A percentile compares a stretch with the other conserved stretches of the same genome.
Conservation (phyloP, 2,797 vertebrate species). For the Sebastes cheni region DNA sequence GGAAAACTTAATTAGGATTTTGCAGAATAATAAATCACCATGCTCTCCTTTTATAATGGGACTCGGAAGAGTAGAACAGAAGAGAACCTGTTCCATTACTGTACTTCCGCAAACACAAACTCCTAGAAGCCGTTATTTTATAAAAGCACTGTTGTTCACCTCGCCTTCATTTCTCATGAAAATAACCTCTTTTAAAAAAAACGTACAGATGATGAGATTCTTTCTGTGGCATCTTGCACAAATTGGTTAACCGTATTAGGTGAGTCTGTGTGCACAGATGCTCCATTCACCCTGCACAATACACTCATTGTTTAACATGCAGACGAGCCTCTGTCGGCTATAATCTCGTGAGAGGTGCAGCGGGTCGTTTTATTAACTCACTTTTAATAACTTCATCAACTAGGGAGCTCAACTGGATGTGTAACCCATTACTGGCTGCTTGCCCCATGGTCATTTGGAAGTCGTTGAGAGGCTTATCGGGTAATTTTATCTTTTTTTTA, state of each 20-base stretch:
- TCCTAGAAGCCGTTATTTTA: not conserved
- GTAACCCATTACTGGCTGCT: slow-evolving; percentile 2
- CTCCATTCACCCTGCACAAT: slow-evolving; percentile 21
- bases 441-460: not conserved
- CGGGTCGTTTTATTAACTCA: slow-evolving; percentile 30
- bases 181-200: not conserved
- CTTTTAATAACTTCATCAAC: slow-evolving; percentile 46
- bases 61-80: not conserved
- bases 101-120: not conserved
- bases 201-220: slow-evolving; percentile 10
- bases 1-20: not conserved
- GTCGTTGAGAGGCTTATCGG: not conserved
- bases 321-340: not conserved
- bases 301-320: slow-evolving; percentile 16
- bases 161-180: not conserved
- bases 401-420: slow-evolving; percentile 4
- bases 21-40: not conserved
- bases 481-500: slow-evolving; percentile 9
- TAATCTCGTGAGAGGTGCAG: slow-evolving; percentile 28
- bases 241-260: slow-evolving; percentile 31
- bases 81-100: not conserved
- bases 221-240: not conserved
- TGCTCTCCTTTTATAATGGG: not conserved
- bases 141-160: not conserved
- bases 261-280: slow-evolving; percentile 1